Conservation (phyloP, 2,797 vertebrate genomes). For the Platalea minor region DNA sequence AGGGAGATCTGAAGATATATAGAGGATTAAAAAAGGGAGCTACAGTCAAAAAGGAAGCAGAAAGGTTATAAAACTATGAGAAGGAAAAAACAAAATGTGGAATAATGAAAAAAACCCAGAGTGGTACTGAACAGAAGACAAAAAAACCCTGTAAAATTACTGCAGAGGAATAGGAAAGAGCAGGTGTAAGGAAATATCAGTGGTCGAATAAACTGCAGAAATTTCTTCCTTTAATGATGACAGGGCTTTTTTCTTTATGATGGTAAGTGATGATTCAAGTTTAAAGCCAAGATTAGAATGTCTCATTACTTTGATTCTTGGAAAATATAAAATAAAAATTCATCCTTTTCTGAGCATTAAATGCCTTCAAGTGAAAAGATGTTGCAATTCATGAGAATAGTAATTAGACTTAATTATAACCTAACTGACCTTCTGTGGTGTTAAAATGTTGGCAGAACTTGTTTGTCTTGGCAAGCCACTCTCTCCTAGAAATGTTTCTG, state of each 20-base stretch:
- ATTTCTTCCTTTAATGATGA: neutral
- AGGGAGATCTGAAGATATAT: neutral
- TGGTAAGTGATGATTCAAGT: neutral
- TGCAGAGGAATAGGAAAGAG: neutral
- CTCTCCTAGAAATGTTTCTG: neutral
- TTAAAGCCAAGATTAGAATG: neutral
- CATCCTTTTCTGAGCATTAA: neutral
- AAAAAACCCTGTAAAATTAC: neutral
- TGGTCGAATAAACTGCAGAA: neutral
- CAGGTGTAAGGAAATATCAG: neutral
- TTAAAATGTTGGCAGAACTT: slow-evolving; percentile 46
- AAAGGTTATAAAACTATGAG: neutral
- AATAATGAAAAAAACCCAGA: neutral
- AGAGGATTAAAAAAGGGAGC: neutral
- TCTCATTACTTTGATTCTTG: neutral
- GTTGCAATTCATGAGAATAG: slow-evolving; percentile 4
- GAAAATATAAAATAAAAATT: neutral
- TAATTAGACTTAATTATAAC: slow-evolving; percentile 54
- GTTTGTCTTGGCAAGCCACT: slow-evolving; percentile 48
- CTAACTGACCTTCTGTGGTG: slow-evolving; percentile 45
- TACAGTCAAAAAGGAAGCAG: neutral
- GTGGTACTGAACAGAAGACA: neutral
- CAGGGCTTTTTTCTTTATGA: neutral
- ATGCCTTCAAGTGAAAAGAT: slow-evolving; percentile 12
- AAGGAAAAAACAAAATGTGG: neutral